phyloP scores from a whole-genome alignment of 2,888 invertebrate genomes.

The Cephalotes varians region DNA sequence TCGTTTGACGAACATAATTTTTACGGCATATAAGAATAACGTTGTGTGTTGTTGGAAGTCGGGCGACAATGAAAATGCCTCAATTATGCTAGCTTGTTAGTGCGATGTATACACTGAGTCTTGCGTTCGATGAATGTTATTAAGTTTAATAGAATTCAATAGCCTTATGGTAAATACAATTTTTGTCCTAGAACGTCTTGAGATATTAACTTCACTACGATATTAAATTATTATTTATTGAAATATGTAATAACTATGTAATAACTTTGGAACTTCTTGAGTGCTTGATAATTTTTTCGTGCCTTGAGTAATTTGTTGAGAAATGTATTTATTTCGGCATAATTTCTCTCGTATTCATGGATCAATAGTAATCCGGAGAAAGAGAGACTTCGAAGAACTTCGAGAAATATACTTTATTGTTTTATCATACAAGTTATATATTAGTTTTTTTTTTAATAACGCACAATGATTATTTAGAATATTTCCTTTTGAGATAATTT shows the following conservation, averaged over 20 bases:
- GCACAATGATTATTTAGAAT: neutral
- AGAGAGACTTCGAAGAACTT: neutral
- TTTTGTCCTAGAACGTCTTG: neutral
- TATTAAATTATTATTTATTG: no score
- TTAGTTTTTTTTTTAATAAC: neutral
- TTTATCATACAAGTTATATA: slow-evolving; percentile 11
- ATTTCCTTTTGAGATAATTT: neutral
- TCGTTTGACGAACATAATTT: slow-evolving; percentile 41
- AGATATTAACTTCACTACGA: neutral
- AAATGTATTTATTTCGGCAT: neutral
- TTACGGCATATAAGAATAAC: neutral
- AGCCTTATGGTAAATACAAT: neutral
- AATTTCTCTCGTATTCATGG: neutral
- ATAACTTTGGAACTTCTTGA: neutral
- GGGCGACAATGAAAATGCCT: neutral
- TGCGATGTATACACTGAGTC: neutral
- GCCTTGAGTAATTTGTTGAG: neutral
- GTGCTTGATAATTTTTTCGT: no score
- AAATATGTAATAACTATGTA: neutral
- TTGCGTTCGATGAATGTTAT: slow-evolving; percentile 4
- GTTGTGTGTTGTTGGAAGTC: neutral
- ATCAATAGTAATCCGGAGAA: neutral
- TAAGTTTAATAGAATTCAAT: neutral
- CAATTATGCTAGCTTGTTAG: neutral
- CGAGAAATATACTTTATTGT: neutral